Conservation (phyloP, 2,113 vertebrate species). For the Xiphophorus maculatus region DNA sequence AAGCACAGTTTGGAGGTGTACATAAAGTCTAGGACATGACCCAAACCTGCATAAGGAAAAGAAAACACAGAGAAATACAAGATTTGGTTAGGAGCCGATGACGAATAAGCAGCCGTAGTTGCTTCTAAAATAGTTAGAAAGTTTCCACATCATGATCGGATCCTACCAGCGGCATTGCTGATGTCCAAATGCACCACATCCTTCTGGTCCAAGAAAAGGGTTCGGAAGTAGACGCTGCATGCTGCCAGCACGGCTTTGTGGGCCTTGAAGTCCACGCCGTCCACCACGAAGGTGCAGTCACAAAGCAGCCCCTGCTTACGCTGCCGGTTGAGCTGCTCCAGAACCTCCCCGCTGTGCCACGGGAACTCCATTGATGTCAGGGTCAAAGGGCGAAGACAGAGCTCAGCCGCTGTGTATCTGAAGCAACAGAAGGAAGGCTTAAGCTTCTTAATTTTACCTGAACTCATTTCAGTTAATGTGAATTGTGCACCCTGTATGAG, state of each 20-base stretch:
- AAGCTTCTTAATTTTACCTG: not conserved
- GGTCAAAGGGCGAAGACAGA: not conserved
- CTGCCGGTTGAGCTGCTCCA: constrained; percentile 95
- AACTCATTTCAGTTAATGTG: not conserved
- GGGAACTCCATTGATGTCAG: constrained; percentile 93
- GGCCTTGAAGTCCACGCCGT: constrained; percentile 95
- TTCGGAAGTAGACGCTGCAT: constrained; percentile 95
- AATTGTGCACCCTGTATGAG: not conserved
- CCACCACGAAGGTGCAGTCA: constrained; percentile 98
- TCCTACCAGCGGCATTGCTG: constrained; percentile 93
- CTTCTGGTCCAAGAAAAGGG: constrained; percentile 96
- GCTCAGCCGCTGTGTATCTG: not conserved
- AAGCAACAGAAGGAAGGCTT: not conserved
- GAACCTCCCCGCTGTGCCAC: constrained; percentile 92
- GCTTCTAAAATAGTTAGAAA: not conserved
- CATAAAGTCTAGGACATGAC: constrained; percentile 97
- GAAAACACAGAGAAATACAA: constrained; percentile 7
- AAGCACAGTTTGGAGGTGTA: constrained; percentile 94
- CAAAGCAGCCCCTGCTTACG: constrained; percentile 92
- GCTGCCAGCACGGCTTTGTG: constrained; percentile 95
- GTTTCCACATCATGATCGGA: not conserved
- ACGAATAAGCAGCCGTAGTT: not conserved
- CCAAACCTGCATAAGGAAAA: constrained; percentile 83
- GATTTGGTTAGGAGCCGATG: not conserved
- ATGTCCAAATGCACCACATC: constrained; percentile 98